Evolutionary conservation across 2,888 invertebrate species (phyloP).

Genomic region (Caenorhabditis panamensis): DNA sequence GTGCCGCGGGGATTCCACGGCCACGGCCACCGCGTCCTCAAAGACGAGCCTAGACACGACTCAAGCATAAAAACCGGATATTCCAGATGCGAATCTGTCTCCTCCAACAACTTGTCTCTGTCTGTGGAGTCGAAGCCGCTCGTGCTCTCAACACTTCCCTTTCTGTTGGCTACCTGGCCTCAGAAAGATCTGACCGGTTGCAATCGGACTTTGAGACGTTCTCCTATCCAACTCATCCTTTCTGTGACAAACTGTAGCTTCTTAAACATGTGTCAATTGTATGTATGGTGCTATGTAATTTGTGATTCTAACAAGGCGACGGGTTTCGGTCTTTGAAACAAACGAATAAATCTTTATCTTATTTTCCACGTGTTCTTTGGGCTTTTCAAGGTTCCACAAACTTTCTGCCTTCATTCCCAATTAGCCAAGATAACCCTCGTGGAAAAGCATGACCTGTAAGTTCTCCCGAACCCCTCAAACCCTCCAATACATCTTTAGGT

Average conservation of each 20-base stretch:
- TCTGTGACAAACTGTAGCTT: conserved; percentile 42
- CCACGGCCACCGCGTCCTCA: too few species aligned
- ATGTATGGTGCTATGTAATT: neutral
- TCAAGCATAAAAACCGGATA: neutral
- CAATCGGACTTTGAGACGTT: conserved; percentile 69
- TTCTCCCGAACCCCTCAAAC: too few species aligned
- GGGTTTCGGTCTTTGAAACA: conserved; percentile 30
- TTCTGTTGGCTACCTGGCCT: conserved; percentile 65
- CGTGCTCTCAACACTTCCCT: conserved; percentile 66
- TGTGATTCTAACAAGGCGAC: conserved; percentile 21
- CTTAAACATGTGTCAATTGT: neutral
- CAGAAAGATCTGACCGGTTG: conserved; percentile 67
- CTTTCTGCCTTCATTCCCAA: too few species aligned
- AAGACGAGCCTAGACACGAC: too few species aligned
- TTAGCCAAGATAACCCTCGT: conserved; percentile 1
- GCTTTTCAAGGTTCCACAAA: neutral
- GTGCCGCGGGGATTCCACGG: too few species aligned
- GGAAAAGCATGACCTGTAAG: conserved; percentile 17
- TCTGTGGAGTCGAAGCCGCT: conserved; percentile 63
- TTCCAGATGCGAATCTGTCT: conserved; percentile 66
- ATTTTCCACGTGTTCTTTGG: neutral
- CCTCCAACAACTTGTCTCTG: conserved; percentile 48
- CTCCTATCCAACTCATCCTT: conserved; percentile 63
- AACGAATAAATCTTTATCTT: neutral
- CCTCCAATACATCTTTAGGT: conserved; percentile 17